Conservation (phyloP, 1,140 invertebrate genomes). For the Trichomalopsis sarcophagae region DNA sequence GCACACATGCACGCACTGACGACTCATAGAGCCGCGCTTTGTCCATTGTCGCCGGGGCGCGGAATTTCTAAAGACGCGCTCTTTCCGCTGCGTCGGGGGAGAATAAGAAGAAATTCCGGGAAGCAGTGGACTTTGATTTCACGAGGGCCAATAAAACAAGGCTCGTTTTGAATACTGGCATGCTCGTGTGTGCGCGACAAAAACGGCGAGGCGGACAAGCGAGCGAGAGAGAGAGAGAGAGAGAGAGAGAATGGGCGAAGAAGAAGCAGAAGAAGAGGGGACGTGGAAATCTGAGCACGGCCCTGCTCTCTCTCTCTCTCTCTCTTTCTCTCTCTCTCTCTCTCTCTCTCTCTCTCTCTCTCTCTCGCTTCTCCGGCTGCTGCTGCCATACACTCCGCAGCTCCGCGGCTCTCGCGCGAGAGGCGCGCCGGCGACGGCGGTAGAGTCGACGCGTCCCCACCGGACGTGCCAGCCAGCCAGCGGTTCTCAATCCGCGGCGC, state of each 20-base stretch:
- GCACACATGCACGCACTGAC: conserved; percentile 18
- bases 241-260: not conserved
- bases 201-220: not conserved
- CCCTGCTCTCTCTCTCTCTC: conserved; percentile 61
- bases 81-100: not conserved
- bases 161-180: conserved; percentile 44
- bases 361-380: conserved; percentile 48
- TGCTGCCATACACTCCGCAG: conserved; percentile 35
- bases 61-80: conserved; percentile 30
- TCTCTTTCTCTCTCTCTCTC: not conserved
- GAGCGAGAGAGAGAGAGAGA: not conserved
- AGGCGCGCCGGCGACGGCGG: not conserved
- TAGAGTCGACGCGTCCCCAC: conserved; percentile 53
- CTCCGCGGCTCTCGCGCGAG: conserved; percentile 16
- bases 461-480: conserved; percentile 65
- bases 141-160: conserved; percentile 60
- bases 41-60: conserved; percentile 38
- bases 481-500: conserved; percentile 56
- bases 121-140: conserved; percentile 61
- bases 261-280: conserved; percentile 45
- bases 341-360: conserved; percentile 51
- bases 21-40: conserved; percentile 39
- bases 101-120: conserved; percentile 55
- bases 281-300: conserved; percentile 64
- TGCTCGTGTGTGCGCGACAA: conserved; percentile 9